Percentiles rank a stretch among this genome's conserved stretches.
phyloP scores from a whole-genome alignment of 2,888 invertebrate genomes.

The Anthophora plumipes region DNA sequence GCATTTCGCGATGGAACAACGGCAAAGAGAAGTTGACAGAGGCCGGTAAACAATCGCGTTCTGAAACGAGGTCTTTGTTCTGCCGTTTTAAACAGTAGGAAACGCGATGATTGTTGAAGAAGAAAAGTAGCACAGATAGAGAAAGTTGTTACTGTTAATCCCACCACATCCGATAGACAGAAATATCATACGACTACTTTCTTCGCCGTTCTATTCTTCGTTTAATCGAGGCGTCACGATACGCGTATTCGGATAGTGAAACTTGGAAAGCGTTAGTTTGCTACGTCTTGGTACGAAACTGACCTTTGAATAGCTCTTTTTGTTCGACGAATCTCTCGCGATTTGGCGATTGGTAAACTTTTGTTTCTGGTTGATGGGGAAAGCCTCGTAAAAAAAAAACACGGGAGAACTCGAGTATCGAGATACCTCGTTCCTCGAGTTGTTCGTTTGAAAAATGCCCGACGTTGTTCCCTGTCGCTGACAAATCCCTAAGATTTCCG shows the following conservation, averaged over 20 bases:
- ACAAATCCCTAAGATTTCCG: conserved; percentile 7
- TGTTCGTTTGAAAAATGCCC: not conserved
- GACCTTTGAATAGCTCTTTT: not conserved
- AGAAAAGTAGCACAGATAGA: no score
- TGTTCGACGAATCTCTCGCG: no score
- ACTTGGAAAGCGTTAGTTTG: not conserved
- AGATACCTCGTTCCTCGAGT: conserved; percentile 1
- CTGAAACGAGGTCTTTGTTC: no score
- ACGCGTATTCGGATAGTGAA: not conserved
- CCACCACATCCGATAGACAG: not conserved
- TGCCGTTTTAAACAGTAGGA: no score
- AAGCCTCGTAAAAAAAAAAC: conserved; percentile 11
- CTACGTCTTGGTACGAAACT: not conserved
- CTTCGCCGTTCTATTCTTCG: not conserved
- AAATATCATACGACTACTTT: no score
- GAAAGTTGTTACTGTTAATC: not conserved
- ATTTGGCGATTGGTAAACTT: not conserved
- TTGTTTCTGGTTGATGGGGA: not conserved
- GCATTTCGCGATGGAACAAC: not conserved
- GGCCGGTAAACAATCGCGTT: not conserved
- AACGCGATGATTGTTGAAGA: no score
- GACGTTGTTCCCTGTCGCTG: not conserved
- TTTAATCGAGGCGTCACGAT: not conserved
- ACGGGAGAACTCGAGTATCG: not conserved
- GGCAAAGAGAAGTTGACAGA: not conserved